Evolutionary conservation across 1,140 invertebrate genomes (phyloP).

Genomic region (Aethina tumida): DNA sequence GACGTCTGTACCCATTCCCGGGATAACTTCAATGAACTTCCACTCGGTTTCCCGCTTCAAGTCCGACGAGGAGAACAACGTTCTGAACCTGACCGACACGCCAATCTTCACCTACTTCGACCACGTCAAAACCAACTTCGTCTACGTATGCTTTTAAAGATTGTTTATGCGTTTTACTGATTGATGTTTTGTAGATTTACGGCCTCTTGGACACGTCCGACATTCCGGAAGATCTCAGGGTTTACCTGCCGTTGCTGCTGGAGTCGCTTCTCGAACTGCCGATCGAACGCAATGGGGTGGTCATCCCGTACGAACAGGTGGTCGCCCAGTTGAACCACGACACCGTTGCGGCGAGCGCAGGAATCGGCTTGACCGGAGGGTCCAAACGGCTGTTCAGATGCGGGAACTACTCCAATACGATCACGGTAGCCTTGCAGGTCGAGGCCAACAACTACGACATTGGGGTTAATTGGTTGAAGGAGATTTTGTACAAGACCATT

Average conservation of each 20-base stretch:
- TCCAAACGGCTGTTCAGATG: constrained; percentile 31
- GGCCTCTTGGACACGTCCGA: constrained; percentile 60
- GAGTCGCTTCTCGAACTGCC: constrained; percentile 61
- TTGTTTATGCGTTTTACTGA: background rate
- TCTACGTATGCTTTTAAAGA: constrained; percentile 54
- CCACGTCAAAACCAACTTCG: constrained; percentile 72
- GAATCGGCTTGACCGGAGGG: constrained; percentile 46
- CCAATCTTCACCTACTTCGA: constrained; percentile 69
- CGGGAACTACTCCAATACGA: constrained; percentile 51
- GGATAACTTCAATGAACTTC: constrained; percentile 56
- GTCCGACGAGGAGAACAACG: constrained; percentile 42
- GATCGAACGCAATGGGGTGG: constrained; percentile 43
- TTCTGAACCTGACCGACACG: constrained; percentile 53
- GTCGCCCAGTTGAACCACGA: constrained; percentile 67
- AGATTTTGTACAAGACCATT: constrained; percentile 60
- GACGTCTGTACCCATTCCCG: constrained; percentile 58
- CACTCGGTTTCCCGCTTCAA: constrained; percentile 53
- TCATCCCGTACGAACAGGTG: constrained; percentile 61
- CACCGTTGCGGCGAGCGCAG: constrained; percentile 45
- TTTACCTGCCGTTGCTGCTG: constrained; percentile 62
- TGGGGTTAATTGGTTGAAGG: constrained; percentile 66
- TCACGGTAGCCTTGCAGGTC: constrained; percentile 46
- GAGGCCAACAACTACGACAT: constrained; percentile 66
- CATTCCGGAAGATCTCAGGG: constrained; percentile 47
- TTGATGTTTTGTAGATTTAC: constrained; percentile 43